phyloP scores from a whole-genome alignment of 2,113 vertebrate genomes.

The Python bivittatus region DNA sequence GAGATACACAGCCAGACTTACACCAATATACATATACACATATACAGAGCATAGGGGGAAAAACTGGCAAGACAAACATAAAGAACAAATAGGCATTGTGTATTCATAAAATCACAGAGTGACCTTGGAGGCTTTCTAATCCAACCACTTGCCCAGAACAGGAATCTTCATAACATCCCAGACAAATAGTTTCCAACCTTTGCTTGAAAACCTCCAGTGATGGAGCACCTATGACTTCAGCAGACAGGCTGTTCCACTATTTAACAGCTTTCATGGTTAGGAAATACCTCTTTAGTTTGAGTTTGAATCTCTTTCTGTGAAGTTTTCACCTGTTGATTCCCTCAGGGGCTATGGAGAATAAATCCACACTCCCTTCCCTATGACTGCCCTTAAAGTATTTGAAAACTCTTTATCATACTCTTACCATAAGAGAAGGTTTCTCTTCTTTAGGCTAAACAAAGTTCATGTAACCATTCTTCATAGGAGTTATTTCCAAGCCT shows the following conservation, averaged over 20 bases:
- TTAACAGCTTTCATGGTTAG: neutral
- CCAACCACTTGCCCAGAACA: neutral
- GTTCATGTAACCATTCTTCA: neutral
- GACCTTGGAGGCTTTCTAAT: neutral
- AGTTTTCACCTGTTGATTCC: neutral
- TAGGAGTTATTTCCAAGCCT: neutral
- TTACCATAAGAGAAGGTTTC: too few relatives aligned
- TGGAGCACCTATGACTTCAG: neutral
- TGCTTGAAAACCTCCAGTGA: neutral
- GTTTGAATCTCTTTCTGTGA: neutral
- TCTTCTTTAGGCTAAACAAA: neutral
- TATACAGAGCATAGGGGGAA: slow-evolving; percentile 33
- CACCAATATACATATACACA: neutral
- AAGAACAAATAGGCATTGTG: neutral
- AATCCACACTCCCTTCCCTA: neutral
- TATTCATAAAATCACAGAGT: neutral
- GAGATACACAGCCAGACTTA: slow-evolving; percentile 32
- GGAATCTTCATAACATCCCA: neutral
- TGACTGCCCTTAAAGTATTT: too few relatives aligned
- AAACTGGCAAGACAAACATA: neutral
- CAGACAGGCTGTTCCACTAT: neutral
- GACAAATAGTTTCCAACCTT: neutral
- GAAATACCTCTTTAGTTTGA: neutral
- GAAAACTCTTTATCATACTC: neutral
- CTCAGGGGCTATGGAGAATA: neutral